Base-by-base conservation (phyloP, 2,888 invertebrate species). In the Trichogramma dendrolimi region DNA sequence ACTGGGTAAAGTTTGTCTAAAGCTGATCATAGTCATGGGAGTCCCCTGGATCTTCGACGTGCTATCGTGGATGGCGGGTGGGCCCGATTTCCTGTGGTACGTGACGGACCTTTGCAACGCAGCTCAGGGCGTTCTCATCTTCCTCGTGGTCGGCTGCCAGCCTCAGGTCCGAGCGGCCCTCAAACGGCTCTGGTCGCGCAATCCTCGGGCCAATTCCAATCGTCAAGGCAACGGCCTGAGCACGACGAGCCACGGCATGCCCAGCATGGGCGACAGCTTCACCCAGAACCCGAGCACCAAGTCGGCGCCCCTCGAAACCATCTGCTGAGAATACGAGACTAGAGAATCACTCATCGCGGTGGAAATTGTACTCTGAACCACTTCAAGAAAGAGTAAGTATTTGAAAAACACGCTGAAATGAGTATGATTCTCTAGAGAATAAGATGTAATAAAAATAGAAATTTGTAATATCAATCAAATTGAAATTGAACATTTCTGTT, bases 71-170 rank as follows among this genome's bases (percentile, higher is more conserved):
- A 84, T 87, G 67, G 87, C 87, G 65, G 92, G 91, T 68, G 91
- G 92, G 5, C 91, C 91, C 0, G 83, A 87, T 71, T 89, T 87
- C 77, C 81, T 89, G 71, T 93, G 93, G 92, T 90, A 91, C 80
- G 83, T 90, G 67, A 90, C 92, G 58, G 93, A 94, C 80, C 79
- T 92, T 74, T 86, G 93, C 73, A 94, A 93, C 81, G 90, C 91
- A 67, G 83, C 92, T 70, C 93, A 93, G 80, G 94, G 94, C 68
- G 89, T 93, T 59, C 87, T 92, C 79, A 93, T 93, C 73, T 94
- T 93, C 80, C 86, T 91, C 73, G 92, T 93, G 68, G 91, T 92
- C 70, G 93, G 92, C 56, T 92, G 91, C 79, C 92, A 92, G 82
- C 92, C 92, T 62, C 92, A 92, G 83, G 86, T 86, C 72, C 83